Base-by-base conservation (phyloP, 2,113 vertebrate species). In the Hassar affinis region DNA sequence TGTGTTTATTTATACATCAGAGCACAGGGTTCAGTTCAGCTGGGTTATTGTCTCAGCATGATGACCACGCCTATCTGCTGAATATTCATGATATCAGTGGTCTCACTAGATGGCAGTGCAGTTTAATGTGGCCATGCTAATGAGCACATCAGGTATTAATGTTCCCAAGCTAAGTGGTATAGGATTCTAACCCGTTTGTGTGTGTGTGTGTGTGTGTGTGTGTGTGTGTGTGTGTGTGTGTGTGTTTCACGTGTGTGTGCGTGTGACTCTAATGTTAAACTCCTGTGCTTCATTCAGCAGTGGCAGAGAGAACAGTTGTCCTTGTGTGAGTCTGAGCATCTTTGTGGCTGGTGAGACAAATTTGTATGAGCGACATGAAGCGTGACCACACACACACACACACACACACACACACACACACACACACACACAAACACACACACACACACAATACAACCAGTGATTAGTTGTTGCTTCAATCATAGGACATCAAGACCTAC, bases 51-150 rank as follows among this genome's bases (percentile, higher is more conserved):
- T 92, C 87, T 90, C 89, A 86, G 85, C 69, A n/a, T 85, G 86
- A 69, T 15, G 77, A 71, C 85, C 82, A n/a, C 51, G 4, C 78
- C 82, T 54, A 52, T 66, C 64, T 64, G 74, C 78, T 93, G 91
- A 92, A 94, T 93, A 94, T 94, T 92, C 86, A 93, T 93, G 88
- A 84, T 79, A 74, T 88, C 45, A 88, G 86, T 66, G 76, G 80
- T 76, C 83, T 90, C 81, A 59, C 85, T 88, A 86, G 84, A 87
- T 87, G 85, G 89, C 84, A 80, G 45, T 84, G 88, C 89, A 90
- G 89, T 83, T 83, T 78, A 86, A 85, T 84, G n/a, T 79, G 84
- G 42, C 64, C 79, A 84, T 88, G 85, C 84, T 84, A 85, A 88
- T 86, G 82, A 86, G 83, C 79, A 81, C 78, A 80, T 68, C n/a